phyloP scores from a whole-genome alignment of 2,113 vertebrate species.

The Alectura lathami region DNA sequence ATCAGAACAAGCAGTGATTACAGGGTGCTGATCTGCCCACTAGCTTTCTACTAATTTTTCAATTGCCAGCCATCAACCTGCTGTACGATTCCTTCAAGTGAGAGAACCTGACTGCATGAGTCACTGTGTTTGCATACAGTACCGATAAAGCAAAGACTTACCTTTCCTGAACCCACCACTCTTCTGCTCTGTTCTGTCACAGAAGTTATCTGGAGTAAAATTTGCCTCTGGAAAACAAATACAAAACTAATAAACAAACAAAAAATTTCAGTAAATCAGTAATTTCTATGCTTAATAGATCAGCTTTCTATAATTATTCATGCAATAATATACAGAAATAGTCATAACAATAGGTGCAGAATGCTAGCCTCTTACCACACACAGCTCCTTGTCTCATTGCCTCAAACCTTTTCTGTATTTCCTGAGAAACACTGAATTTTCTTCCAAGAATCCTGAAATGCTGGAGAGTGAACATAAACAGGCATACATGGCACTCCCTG shows the following conservation, averaged over 20 bases:
- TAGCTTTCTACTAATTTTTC: background rate
- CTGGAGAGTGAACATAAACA: background rate
- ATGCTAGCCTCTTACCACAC: background rate
- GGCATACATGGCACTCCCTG: rapidly evolving
- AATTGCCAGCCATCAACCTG: background rate
- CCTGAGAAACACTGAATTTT: background rate
- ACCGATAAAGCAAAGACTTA: background rate
- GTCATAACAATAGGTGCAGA: background rate
- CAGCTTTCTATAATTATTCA: background rate
- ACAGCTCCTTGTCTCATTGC: background rate
- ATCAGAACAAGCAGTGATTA: background rate
- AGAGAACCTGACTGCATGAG: background rate
- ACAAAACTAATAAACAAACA: background rate
- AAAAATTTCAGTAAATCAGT: background rate
- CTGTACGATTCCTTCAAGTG: background rate
- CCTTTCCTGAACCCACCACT: background rate
- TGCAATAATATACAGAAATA: background rate
- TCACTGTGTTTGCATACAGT: background rate
- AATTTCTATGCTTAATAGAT: rapidly evolving
- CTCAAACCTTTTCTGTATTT: rapidly evolving
- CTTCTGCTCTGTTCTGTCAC: background rate
- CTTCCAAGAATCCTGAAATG: background rate
- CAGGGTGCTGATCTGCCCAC: background rate
- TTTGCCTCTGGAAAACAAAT: background rate
- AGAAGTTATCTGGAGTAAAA: background rate